These are phyloP conservation scores for Neostethus bicornis DNA, from an alignment of 2,797 vertebrate genomes.

Conservation along the genomic window DNA sequence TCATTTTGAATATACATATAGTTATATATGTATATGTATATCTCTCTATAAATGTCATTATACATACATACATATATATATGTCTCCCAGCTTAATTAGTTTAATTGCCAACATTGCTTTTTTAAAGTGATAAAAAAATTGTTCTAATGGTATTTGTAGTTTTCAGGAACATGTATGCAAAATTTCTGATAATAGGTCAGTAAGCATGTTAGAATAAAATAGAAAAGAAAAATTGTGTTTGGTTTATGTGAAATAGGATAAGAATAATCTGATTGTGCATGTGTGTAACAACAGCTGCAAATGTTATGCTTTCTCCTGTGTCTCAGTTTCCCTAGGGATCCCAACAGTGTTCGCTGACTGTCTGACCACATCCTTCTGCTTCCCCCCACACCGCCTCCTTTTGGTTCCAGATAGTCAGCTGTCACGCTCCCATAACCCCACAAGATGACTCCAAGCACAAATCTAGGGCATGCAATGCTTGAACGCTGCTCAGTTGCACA, in stretches of 20 bases:
- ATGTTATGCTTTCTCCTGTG: constrained; percentile 59
- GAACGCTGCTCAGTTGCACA: constrained; percentile 24
- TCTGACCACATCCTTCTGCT: constrained; percentile 34
- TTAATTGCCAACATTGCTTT: no score
- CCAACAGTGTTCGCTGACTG: constrained; percentile 58
- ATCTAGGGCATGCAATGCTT: constrained; percentile 64
- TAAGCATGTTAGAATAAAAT: constrained; percentile 41
- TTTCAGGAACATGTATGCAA: constrained; percentile 25
- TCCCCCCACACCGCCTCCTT: constrained; percentile 6
- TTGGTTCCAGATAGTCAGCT: constrained; percentile 70
- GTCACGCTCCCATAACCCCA: constrained; percentile 66
- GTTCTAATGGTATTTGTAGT: no score
- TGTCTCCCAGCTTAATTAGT: no score
- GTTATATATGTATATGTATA: no score
- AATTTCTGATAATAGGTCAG: constrained; percentile 33
- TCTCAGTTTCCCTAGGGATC: constrained; percentile 66
- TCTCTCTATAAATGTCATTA: no score
- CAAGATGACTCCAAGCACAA: constrained; percentile 33
- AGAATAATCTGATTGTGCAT: constrained; percentile 39
- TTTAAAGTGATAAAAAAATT: no score
- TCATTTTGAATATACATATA: neutral
- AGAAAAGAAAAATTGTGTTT: constrained; percentile 23
- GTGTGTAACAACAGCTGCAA: constrained; percentile 71
- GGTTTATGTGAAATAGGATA: constrained; percentile 32
- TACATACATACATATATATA: no score